phyloP scores from a whole-genome alignment of 1,140 invertebrate genomes.

The Pollicipes pollicipes region DNA sequence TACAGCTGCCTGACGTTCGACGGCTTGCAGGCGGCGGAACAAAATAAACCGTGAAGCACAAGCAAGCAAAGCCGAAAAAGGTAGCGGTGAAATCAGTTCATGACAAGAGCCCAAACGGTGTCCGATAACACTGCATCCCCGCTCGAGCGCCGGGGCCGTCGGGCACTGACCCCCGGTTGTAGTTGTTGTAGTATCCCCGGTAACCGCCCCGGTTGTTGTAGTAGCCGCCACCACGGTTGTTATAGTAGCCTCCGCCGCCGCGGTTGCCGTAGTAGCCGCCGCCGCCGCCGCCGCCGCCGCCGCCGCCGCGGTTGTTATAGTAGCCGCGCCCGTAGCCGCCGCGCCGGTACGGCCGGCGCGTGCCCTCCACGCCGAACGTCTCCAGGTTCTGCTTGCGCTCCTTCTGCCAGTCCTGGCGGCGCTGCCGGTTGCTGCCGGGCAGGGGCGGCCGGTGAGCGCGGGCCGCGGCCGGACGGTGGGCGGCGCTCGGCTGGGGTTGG shows the following conservation, averaged over 20 bases:
- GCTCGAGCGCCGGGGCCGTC: too few relatives aligned
- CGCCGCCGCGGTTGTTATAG: constrained; percentile 20
- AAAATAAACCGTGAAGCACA: too few relatives aligned
- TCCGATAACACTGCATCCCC: too few relatives aligned
- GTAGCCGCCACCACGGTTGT: background rate
- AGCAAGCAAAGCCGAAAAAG: too few relatives aligned
- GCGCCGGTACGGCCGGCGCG: constrained; percentile 27
- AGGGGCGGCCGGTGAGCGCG: background rate
- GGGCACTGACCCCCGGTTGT: too few relatives aligned
- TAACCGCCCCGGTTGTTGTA: background rate
- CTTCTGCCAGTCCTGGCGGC: constrained; percentile 86
- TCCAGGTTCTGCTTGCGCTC: constrained; percentile 93
- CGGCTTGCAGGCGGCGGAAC: too few relatives aligned
- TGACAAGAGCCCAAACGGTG: too few relatives aligned
- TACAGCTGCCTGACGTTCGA: too few relatives aligned
- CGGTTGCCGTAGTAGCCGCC: constrained; percentile 36
- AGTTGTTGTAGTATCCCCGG: background rate
- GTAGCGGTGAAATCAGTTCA: too few relatives aligned
- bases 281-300: constrained; percentile 34
- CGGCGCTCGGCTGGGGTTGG: background rate
- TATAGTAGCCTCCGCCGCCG: too few relatives aligned
- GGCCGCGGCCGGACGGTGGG: background rate
- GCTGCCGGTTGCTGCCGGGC: constrained; percentile 27
- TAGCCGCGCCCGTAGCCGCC: constrained; percentile 40
- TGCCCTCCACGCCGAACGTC: constrained; percentile 80